Conservation (phyloP, 1,140 invertebrate genomes). For the Oreohelix idahoensis region DNA sequence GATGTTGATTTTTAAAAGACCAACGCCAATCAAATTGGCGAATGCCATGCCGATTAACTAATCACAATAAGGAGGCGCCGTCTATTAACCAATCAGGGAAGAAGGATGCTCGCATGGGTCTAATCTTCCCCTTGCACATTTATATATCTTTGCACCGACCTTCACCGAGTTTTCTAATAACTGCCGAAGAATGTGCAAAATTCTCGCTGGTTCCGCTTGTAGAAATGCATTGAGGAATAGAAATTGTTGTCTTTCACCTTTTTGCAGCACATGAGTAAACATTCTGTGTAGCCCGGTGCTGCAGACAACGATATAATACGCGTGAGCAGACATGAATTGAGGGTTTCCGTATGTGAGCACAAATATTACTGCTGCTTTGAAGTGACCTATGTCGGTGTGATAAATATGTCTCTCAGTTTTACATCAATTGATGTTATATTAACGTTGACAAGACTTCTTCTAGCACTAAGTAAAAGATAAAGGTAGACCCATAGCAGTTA, state of each 20-base stretch:
- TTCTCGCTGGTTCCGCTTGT: neutral
- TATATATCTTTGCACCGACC: neutral
- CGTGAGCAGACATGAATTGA: neutral
- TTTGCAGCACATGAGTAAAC: neutral
- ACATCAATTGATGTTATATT: too few species aligned
- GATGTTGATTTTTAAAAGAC: neutral
- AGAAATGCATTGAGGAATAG: neutral
- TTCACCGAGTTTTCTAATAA: neutral
- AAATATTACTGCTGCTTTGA: neutral
- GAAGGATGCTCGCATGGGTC: neutral
- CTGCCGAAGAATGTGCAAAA: neutral
- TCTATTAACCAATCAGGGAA: neutral
- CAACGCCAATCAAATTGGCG: neutral
- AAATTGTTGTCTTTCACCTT: neutral
- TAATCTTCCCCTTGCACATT: neutral
- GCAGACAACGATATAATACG: neutral
- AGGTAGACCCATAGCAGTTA: too few species aligned
- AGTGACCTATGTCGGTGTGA: neutral
- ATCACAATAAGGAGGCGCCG: neutral
- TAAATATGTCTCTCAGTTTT: too few species aligned
- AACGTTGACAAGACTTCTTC: too few species aligned
- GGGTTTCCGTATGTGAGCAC: neutral
- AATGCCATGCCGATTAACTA: neutral
- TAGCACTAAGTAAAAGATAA: too few species aligned
- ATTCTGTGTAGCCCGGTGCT: neutral